Base-by-base conservation (phyloP, 2,113 vertebrate species). In the Sakesphorus luctuosus region DNA sequence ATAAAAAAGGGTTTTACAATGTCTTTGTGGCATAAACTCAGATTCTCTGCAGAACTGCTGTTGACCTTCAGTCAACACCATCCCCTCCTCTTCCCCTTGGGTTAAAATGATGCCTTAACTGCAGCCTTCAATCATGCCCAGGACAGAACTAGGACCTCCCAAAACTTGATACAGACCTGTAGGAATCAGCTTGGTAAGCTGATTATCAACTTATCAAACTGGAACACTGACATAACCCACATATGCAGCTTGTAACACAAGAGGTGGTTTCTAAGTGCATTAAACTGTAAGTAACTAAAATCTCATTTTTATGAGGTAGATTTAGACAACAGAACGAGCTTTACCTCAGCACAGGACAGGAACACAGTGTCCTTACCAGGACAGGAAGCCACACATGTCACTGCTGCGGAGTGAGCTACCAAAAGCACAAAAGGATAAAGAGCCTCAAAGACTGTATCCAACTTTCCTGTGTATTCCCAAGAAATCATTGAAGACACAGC, bases 311-410 rank as follows among this genome's bases (percentile, higher is more conserved):
- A 33, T 7, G 3, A 1, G 5, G 6, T 9, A 89, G 58, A 40
- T 67, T 63, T 33, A 93, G 68, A 92, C 11, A 89, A 49, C 0
- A 72, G 44, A 94, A 31, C 0, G 28, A 81, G 49, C 47, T 96
- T 98, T 97, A 99, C 99, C 98, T 99, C 98, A 63, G 98, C 98
- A 96, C 99, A 99, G 53, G 99, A 99, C 87, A 99, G 97, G 97
- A 99, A 99, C 86, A 99, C 69, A 23, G 98, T 98, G 40, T 99
- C 98, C 15, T 99, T 99, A 56, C 97, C 97, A 40, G 99, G 99
- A 92, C 98, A 99, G 97, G 99, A 98, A 75, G 99, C 97, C 69
- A 99, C 98, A 95, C 98, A 98, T 15, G 83, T 98, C 80, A 99
- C 98, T 21, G 98, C 92, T 78, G 96, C 97, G 3, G 99, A 98